Evolutionary conservation across 2,797 vertebrate species (phyloP), one percentile per base, ranked within the genome.

Genomic region (Gambusia yucatana): DNA sequence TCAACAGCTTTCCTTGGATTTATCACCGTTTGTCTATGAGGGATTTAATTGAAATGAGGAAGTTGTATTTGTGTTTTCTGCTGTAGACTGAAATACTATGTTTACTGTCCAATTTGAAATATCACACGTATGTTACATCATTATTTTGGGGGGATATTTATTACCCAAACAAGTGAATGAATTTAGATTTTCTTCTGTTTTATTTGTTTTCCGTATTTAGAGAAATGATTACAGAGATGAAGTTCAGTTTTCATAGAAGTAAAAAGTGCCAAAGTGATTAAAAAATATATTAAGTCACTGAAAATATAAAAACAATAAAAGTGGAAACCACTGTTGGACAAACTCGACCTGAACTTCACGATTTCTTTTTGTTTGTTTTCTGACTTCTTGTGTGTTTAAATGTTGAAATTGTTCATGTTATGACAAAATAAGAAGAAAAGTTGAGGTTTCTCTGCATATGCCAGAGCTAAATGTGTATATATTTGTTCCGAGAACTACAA

Each of bases 21-120:
- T 65, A 65, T 41, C 36, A 11, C 59, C 20, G 14, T 47, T 63
- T 65, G 44, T 25, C 28, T 25, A 47, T 33, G 39, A 33, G 22
- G 6, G 2, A 77, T 46, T 57, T 25, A 25, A 36, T 71, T 57
- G 36, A 47, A 46, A 41, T 52, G 44, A 44, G 48, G 22, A 48
- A 75, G 57, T 14, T 67, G 63, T 25, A 67, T 41, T 67, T 63
- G 59, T 63, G 59, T 22, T 65, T 63, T 67, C 10, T 44, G 67
- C 43, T 25, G 0, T 41, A 67, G 8, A 41, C 11, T 41, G 36
- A 67, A 67, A 67, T 67, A 48, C 2, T 20, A 36, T 22, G 17
- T 17, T 65, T 39, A 20, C 28, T 65, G 61, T 36, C 33, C 17
- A 65, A 39, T 65, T 65, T 65, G 61, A 36, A 65, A 36, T 36